These are phyloP conservation scores for Sympetrum striolatum DNA, from an alignment of 2,888 invertebrate genomes.

Conservation along the genomic window DNA sequence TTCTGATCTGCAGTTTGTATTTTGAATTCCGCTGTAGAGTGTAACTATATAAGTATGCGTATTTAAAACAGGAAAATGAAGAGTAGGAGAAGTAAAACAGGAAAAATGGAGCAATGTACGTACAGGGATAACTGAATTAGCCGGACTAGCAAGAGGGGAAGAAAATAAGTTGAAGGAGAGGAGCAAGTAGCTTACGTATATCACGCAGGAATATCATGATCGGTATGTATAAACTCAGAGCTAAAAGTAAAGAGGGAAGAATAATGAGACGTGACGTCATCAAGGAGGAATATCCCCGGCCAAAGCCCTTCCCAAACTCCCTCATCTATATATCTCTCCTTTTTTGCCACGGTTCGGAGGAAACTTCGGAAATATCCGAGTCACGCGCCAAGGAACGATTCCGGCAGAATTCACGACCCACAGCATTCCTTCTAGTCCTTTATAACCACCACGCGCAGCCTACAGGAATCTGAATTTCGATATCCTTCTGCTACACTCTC, in stretches of 20 bases:
- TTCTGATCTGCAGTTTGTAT: no score
- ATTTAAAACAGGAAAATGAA: no score
- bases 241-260: background rate
- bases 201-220: background rate
- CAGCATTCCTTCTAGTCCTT: background rate
- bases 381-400: constrained; percentile 26
- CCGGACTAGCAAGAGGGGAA: background rate
- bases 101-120: no score
- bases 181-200: background rate
- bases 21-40: no score
- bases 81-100: no score
- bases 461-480: background rate
- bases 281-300: background rate
- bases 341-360: background rate
- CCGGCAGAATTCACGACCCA: constrained; percentile 16
- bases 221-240: background rate
- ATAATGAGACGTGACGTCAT: background rate
- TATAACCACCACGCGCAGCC: background rate
- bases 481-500: background rate
- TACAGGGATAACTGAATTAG: no score
- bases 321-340: background rate
- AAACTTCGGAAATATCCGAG: constrained; percentile 2
- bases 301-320: background rate
- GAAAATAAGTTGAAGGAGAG: background rate
- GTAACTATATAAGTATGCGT: no score